Evolutionary conservation across 2,113 vertebrate genomes (phyloP), one percentile per base, ranked within the genome.

Genomic region (Pseudolaguvia tuberculata): DNA sequence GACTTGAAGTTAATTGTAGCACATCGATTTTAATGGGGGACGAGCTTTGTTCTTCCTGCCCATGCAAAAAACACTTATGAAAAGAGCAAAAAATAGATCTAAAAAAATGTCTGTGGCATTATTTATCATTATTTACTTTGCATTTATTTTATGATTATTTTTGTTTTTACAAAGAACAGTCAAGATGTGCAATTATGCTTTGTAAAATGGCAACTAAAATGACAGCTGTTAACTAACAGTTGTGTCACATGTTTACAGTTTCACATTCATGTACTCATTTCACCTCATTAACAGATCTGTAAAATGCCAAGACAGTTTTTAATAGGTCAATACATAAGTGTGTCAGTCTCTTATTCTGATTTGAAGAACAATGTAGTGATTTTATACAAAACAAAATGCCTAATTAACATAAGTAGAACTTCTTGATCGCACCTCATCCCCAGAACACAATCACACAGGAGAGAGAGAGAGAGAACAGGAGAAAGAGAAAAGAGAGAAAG

Each of bases 21-120:
- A 86, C 86, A 83, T 87, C 87, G 88, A 91, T 93, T n/a, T n/a
- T 92, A 93, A 94, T 90, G 89, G 89, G 88, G 91, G 88, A 86
- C 87, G 89, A 87, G 87, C 86, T 85, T 91, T 91, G 21, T 18
- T n/a, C 20, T 15, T 4, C n/a, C 21, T 42, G 9, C 55, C 82
- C 75, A 91, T 89, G 85, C 88, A 88, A 87, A 91, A 84, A 87
- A 87, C 92, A 92, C 92, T 90, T 92, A 88, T 79, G 87, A 85
- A 87, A 84, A 87, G 87, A 82, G 88, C 84, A 57, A 83, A 78
- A 82, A 72, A 20, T 31, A 69, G 23, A 73, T 58, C 79, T 27
- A 56, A 27, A 55, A 27, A 76, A 72, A 72, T 80, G 59, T 79
- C 78, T 81, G 47, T 80, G 57, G 76, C 23, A 3, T 69, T 76